Percentiles rank a stretch among this genome's conserved stretches.
These are phyloP conservation scores for Dasyurus viverrinus DNA, from an alignment of 2,113 vertebrate genomes.

Conservation along the genomic window DNA sequence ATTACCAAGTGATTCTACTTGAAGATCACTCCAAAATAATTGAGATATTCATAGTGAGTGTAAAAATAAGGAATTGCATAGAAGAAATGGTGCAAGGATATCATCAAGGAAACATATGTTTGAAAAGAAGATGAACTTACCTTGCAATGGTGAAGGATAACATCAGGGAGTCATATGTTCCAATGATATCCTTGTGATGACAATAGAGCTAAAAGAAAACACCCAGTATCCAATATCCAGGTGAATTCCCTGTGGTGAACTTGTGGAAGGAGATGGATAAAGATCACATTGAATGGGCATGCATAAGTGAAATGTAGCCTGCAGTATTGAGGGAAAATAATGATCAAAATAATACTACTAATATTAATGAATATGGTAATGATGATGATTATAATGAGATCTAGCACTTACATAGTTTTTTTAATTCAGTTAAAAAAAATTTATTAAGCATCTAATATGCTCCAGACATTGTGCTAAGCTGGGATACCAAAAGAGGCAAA, in stretches of 20 bases:
- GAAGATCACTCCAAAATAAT: background rate
- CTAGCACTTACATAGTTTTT: background rate
- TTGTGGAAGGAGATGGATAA: background rate
- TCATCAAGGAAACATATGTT: background rate
- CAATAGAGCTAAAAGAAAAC: background rate
- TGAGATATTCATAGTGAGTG: no score
- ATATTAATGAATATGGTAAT: no score
- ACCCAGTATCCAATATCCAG: background rate
- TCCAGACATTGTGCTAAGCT: background rate
- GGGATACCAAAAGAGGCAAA: background rate
- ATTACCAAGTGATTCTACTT: background rate
- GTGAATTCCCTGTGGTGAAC: background rate
- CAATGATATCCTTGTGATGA: background rate
- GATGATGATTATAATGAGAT: no score
- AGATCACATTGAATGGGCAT: background rate
- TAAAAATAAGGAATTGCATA: no score
- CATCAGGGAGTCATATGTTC: background rate
- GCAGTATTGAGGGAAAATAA: background rate
- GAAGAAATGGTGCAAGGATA: background rate
- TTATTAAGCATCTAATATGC: background rate
- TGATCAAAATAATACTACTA: no score
- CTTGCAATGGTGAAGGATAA: background rate
- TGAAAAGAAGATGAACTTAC: background rate
- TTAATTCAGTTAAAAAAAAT: background rate
- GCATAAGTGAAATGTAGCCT: background rate